Percentiles rank a stretch among this genome's conserved stretches.
phyloP scores from a whole-genome alignment of 1,140 invertebrate species.

The Zaprionus davidi region DNA sequence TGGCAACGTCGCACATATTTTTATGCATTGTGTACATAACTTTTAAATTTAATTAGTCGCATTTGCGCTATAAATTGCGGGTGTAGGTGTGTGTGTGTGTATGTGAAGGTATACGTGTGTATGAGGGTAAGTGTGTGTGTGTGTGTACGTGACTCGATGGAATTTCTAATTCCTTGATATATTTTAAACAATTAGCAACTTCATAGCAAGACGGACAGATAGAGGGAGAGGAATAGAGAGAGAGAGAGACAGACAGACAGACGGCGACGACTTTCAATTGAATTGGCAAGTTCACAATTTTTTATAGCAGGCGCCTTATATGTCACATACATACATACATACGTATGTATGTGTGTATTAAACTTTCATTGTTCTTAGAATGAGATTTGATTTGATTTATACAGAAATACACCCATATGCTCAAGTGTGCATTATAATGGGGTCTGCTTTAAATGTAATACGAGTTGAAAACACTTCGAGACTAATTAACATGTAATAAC shows the following conservation, averaged over 20 bases:
- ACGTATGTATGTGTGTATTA: not conserved
- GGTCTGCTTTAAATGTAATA: not conserved
- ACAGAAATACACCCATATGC: not conserved
- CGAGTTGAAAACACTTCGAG: not conserved
- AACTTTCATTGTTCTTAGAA: not conserved
- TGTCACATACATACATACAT: not conserved
- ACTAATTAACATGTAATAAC: not conserved
- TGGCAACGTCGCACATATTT: conserved; percentile 18
- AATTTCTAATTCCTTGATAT: conserved; percentile 44
- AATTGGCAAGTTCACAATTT: conserved; percentile 16
- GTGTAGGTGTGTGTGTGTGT: conserved; percentile 10
- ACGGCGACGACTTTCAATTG: conserved; percentile 15
- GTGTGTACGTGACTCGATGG: conserved; percentile 18
- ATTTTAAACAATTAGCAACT: conserved; percentile 28
- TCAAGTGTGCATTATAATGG: not conserved
- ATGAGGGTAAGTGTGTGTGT: conserved; percentile 19
- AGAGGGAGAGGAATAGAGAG: not conserved
- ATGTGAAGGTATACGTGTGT: conserved; percentile 15
- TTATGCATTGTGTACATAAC: conserved; percentile 17
- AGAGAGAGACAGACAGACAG: not conserved
- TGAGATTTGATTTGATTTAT: not conserved
- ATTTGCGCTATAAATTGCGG: conserved; percentile 25
- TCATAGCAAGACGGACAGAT: not conserved
- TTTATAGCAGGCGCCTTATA: not conserved
- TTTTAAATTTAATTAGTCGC: conserved; percentile 40